Base-by-base conservation (phyloP, 2,113 vertebrate genomes). In the Sterrhoptilus dennistouni region DNA sequence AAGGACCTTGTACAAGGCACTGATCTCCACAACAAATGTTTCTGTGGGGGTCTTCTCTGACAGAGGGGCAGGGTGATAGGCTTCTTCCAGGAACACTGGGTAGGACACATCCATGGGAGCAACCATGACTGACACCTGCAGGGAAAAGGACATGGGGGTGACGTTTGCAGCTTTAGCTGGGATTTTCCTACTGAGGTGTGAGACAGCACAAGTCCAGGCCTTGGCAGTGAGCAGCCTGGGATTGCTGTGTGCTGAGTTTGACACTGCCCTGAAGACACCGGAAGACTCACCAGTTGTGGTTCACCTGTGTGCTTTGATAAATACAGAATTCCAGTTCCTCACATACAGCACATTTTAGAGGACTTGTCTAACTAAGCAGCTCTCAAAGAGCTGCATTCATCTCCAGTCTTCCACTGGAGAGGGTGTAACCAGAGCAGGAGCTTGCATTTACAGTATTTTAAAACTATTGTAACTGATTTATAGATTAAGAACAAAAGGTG, bases 91-190 rank as follows among this genome's bases (percentile, higher is more conserved):
- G 95, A 97, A 97, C 50, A 96, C 72, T 0, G 96, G 97, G 14
- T 82, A 27, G 6, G 80, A 74, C 35, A 42, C 8, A 22, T 52
- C 66, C 61, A 7, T 6, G n/a, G 97, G 89, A 52, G 52, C 83
- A n/a, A 97, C 9, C 1, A 19, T 11, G 29, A 97, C 14, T 27
- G 89, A 93, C 68, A 97, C 97, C 97, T 97, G 87, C 59, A 42
- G 84, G 27, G 42, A 33, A 17, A 42, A 79, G 57, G 53, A 64
- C 6, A 6, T 1, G 29, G 24, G 33, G 17, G 22, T 42, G 52
- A 36, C 4, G 14, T 24, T 74, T 38, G 17, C 61, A 72, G 53
- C 25, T 68, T 52, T 15, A 80, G 72, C 52, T 61, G 22, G 54
- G 28, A 2, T 24, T 49, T 40, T 42, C 23, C 52, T 33, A 0